These are phyloP conservation scores for Oostethus manadensis DNA, from an alignment of 2,113 vertebrate species.

Conservation along the genomic window DNA sequence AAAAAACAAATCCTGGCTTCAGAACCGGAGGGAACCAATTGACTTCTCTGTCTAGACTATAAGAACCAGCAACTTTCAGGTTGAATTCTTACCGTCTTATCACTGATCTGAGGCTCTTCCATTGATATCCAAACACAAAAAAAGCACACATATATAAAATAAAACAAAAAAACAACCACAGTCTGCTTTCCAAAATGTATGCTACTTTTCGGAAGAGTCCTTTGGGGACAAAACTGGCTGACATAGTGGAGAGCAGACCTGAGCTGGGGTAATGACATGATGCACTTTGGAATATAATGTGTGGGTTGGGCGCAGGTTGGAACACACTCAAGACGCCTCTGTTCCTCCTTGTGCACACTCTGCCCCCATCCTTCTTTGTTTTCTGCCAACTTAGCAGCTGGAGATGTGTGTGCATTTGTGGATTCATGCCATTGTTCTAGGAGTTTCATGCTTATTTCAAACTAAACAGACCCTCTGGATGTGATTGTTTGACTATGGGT, in stretches of 20 bases:
- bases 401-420: constrained; percentile 20
- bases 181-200: constrained; percentile 71
- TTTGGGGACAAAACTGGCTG: constrained; percentile 35
- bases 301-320: constrained; percentile 15
- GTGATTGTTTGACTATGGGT: background rate
- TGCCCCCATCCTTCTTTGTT: constrained; percentile 33
- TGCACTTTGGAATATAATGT: constrained; percentile 59
- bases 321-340: constrained; percentile 36
- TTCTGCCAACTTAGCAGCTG: constrained; percentile 28
- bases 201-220: constrained; percentile 39
- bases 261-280: constrained; percentile 74
- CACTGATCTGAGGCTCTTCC: constrained; percentile 77
- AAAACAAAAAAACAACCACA: constrained; percentile 57
- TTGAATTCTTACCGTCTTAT: constrained; percentile 5
- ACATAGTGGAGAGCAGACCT: constrained; percentile 72
- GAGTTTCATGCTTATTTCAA: too few relatives aligned
- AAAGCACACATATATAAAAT: constrained; percentile 71
- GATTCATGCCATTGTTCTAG: background rate
- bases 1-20: constrained; percentile 40
- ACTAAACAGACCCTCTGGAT: background rate
- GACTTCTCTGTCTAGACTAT: constrained; percentile 17
- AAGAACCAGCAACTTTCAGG: background rate
- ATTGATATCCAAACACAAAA: constrained; percentile 65
- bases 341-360: constrained; percentile 16
- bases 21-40: constrained; percentile 30